These are phyloP conservation scores for Corvus cornix DNA, from an alignment of 2,113 vertebrate genomes.

Conservation along the genomic window DNA sequence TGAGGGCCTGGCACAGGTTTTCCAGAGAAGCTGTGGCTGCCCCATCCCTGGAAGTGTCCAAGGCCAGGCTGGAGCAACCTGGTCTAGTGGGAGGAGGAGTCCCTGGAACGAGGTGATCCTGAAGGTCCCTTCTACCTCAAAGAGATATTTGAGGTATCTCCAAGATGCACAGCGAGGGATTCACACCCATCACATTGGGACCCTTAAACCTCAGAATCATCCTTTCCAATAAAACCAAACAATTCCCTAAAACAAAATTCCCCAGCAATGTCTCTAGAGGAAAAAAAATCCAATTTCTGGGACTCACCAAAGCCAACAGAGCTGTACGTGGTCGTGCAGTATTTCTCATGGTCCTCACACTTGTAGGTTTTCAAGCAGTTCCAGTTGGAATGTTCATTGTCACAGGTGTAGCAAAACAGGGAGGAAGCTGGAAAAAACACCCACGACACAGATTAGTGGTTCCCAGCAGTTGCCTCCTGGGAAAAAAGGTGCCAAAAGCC, in stretches of 20 bases:
- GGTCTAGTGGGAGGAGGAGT: background rate
- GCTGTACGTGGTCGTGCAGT: slow-evolving; percentile 18
- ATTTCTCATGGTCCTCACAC: slow-evolving; percentile 47
- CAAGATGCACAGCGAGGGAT: background rate
- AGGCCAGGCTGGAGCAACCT: background rate
- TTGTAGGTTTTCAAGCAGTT: slow-evolving; percentile 54
- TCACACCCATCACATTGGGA: accelerated
- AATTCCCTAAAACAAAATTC: background rate
- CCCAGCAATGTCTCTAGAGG: background rate
- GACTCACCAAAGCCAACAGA: background rate
- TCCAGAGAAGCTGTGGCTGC: background rate
- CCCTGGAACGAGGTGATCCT: background rate
- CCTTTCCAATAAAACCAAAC: background rate
- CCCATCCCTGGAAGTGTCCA: background rate
- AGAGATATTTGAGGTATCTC: too few species aligned
- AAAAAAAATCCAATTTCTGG: background rate
- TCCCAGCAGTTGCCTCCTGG: background rate
- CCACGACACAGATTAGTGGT: background rate
- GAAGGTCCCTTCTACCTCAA: background rate
- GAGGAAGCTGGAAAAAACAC: slow-evolving; percentile 7
- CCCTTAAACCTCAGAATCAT: background rate
- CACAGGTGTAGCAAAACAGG: slow-evolving; percentile 21
- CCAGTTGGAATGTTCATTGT: slow-evolving; percentile 47
- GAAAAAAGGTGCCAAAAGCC: background rate
- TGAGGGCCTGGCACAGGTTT: background rate